Evolutionary conservation across 2,888 invertebrate species (phyloP).

Genomic region (Philonicus albiceps): DNA sequence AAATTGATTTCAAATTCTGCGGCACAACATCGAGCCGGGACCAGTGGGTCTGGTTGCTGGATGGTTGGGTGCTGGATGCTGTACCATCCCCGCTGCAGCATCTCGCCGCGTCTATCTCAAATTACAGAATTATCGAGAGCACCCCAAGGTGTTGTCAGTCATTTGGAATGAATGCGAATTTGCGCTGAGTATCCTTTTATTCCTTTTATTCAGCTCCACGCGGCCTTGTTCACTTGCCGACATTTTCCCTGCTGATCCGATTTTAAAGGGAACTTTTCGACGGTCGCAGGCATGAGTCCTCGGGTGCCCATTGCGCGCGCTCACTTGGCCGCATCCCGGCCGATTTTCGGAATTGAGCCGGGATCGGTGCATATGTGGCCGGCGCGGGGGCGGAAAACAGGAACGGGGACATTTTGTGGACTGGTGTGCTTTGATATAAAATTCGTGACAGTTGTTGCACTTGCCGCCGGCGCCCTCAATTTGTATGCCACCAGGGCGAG

Average conservation of each 20-base stretch:
- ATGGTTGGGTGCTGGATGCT: background rate
- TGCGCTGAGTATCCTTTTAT: constrained; percentile 45
- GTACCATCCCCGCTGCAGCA: background rate
- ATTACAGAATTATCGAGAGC: constrained; percentile 55
- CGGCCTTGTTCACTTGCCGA: constrained; percentile 17
- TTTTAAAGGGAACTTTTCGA: constrained; percentile 33
- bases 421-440: constrained; percentile 25
- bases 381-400: background rate
- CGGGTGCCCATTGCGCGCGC: background rate
- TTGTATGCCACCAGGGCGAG: constrained; percentile 20
- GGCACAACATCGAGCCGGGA: constrained; percentile 51
- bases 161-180: constrained; percentile 58
- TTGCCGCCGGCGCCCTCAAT: constrained; percentile 17
- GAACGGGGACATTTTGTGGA: background rate
- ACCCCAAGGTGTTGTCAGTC: constrained; percentile 64
- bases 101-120: constrained; percentile 50
- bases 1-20: constrained; percentile 60
- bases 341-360: background rate
- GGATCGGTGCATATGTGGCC: background rate
- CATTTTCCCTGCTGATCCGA: constrained; percentile 30
- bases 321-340: background rate
- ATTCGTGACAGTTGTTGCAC: constrained; percentile 38
- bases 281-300: background rate
- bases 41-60: background rate
- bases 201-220: background rate